Evolutionary conservation across 2,797 vertebrate species (phyloP).

Genomic region (Strix occidentalis): DNA sequence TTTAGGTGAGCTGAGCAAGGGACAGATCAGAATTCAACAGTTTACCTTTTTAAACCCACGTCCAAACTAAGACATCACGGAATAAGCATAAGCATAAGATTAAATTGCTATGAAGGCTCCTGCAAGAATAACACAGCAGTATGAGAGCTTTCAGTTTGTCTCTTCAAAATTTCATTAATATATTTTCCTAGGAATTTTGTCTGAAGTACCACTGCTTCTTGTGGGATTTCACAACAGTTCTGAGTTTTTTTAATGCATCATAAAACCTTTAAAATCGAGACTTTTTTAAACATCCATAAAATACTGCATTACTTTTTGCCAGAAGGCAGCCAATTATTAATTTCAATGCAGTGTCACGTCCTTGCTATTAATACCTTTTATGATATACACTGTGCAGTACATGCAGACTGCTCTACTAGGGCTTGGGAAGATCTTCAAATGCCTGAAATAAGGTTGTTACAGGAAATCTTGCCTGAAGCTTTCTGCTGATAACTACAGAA

Average conservation of each 20-base stretch:
- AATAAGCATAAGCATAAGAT: background rate
- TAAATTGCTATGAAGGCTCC: background rate
- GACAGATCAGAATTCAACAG: background rate
- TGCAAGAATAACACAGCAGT: background rate
- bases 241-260: background rate
- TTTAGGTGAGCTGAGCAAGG: background rate
- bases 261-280: background rate
- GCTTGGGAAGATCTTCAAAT: background rate
- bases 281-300: background rate
- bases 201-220: background rate
- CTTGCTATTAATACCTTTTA: background rate
- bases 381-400: background rate
- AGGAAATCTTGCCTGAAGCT: background rate
- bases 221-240: background rate
- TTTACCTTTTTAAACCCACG: background rate
- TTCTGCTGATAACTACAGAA: background rate
- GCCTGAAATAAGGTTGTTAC: background rate
- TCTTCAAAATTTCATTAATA: background rate
- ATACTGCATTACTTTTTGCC: background rate
- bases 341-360: background rate
- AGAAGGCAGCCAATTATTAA: background rate
- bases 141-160: background rate
- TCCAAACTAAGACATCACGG: background rate
- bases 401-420: background rate
- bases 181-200: background rate